Evolutionary conservation across 1,140 invertebrate genomes (phyloP).

Genomic region (Macrocentrus cingulum): DNA sequence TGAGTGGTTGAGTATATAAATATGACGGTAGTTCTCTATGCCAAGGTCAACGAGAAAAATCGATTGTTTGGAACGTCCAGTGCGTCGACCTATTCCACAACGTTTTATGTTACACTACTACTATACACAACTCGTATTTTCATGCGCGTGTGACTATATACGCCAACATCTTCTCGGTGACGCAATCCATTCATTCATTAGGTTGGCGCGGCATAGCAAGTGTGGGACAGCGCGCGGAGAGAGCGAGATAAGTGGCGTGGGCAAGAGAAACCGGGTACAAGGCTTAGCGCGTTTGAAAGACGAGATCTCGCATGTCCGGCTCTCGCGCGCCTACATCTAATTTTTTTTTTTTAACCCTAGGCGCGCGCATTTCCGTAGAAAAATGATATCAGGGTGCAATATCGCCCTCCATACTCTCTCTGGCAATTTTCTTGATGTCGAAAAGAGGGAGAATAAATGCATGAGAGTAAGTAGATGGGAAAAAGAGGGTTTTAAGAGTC

Average conservation of each 20-base stretch:
- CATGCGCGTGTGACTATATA: conserved; percentile 3
- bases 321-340: too few relatives aligned
- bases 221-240: conserved; percentile 23
- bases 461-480: conserved; percentile 6
- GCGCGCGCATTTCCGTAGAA: too few relatives aligned
- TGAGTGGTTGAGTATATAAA: too few relatives aligned
- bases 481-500: conserved; percentile 11
- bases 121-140: conserved; percentile 21
- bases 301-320: too few relatives aligned
- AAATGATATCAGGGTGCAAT: too few relatives aligned
- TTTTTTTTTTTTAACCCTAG: too few relatives aligned
- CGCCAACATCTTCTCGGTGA: conserved; percentile 40
- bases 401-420: too few relatives aligned
- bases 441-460: conserved; percentile 16
- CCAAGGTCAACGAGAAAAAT: conserved; percentile 21
- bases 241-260: conserved; percentile 23
- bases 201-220: conserved; percentile 30
- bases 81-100: conserved; percentile 23
- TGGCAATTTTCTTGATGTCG: too few relatives aligned
- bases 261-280: conserved; percentile 9
- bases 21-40: too few relatives aligned
- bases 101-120: conserved; percentile 9
- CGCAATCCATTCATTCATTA: conserved; percentile 43
- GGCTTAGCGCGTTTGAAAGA: neutral
- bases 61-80: conserved; percentile 17